Evolutionary conservation across 2,888 invertebrate genomes (phyloP).

Genomic region (Notodonta ziczac): DNA sequence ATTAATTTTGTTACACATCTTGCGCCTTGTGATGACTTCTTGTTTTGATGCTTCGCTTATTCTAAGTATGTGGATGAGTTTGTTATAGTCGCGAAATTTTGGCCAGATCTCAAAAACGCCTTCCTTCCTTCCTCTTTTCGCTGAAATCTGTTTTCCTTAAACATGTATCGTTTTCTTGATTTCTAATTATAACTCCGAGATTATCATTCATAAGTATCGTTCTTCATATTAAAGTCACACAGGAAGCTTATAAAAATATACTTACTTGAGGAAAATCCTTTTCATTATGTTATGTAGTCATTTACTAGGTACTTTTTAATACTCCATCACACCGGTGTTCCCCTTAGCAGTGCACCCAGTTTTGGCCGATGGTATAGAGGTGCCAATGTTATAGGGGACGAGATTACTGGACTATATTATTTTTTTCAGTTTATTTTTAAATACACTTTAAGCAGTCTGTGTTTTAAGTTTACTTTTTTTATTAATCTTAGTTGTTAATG

Average conservation of each 20-base stretch:
- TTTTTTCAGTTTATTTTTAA: too few species aligned
- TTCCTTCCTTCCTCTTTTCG: conserved; percentile 37
- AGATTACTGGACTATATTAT: too few species aligned
- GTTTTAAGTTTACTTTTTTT: too few species aligned
- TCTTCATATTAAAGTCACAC: not conserved
- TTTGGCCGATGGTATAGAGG: too few species aligned
- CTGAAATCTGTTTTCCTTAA: conserved; percentile 22
- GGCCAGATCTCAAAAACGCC: conserved; percentile 37
- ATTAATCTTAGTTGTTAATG: too few species aligned
- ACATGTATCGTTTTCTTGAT: conserved; percentile 12
- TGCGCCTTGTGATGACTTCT: conserved; percentile 23
- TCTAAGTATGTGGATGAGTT: conserved; percentile 35
- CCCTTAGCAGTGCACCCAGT: too few species aligned
- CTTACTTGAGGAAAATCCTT: not conserved
- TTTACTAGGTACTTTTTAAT: too few species aligned
- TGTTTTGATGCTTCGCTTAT: conserved; percentile 25
- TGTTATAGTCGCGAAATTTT: conserved; percentile 20
- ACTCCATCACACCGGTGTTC: too few species aligned
- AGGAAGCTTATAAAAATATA: not conserved
- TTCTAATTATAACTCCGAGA: conserved; percentile 6
- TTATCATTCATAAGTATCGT: not conserved
- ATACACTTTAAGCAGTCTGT: too few species aligned
- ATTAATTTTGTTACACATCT: not conserved
- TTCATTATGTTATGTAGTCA: not conserved
- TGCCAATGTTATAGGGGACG: too few species aligned